Evolutionary conservation across 2,113 vertebrate species (phyloP), one percentile per base, ranked within the genome.

Genomic region (Myrmophylax atrothorax): DNA sequence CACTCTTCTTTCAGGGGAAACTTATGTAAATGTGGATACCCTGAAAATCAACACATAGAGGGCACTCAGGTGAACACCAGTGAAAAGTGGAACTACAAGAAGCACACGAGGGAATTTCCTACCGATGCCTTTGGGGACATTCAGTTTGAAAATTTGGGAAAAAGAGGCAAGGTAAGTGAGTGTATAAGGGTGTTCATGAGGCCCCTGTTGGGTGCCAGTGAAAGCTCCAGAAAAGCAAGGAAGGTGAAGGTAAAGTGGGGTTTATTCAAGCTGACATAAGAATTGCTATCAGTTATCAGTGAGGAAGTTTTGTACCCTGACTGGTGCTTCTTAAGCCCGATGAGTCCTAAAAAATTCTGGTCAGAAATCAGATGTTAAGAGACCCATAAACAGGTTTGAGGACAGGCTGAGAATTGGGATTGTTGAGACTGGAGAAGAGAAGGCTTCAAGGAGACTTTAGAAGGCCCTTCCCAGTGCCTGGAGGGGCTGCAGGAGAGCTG

Each of bases 41-140:
- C 96, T 25, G 97, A 98, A 96, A 97, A 91, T 66, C 98, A 98
- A 33, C 98, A 98, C 25, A 78, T 97, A 3, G 98, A 98, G 47
- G 98, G 97, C 86, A 98, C 97, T 26, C 98, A 98, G 89, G 38
- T 97, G n/a, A 98, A 98, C 74, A 90, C 96, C 16, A 93, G 12
- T 0, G 98, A 98, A 9, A 98, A 98, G 15, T 98, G 98, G 98
- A 98, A 96, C 70, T 98, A 98, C 84, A 98, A 98, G 96, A 98
- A 98, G 29, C 98, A 98, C 80, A 98, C 98, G 2, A 98, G 96
- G 83, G 98, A 98, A 31, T 74, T 98, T 37, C 98, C 98, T 6
- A 98, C 98, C 0, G 98, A 98, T 14, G 98, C 98, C 49, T 98
- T 98, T 4, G 98, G 98, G 69, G 98, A 98, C 29, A 97, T 98